Conservation (phyloP, 1,140 invertebrate genomes). For the Phortica variegata region DNA sequence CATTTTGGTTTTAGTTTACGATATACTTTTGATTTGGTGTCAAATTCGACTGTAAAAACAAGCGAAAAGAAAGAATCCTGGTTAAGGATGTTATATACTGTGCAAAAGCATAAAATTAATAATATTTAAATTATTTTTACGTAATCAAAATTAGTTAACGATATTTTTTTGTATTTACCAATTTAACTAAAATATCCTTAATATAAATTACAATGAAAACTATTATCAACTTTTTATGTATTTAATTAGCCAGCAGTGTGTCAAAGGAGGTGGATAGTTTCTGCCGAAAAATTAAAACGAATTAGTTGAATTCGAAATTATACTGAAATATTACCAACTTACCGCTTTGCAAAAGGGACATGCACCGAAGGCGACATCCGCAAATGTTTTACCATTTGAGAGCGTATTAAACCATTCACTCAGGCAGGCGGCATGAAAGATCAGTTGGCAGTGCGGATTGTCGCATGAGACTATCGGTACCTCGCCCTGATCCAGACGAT, state of each 20-base stretch:
- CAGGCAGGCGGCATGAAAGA: constrained; percentile 46
- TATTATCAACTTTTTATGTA: too few relatives aligned
- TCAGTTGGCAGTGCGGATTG: constrained; percentile 38
- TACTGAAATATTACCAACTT: constrained; percentile 3
- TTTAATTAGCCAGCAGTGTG: constrained; percentile 27
- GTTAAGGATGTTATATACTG: too few relatives aligned
- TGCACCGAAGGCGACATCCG: constrained; percentile 39
- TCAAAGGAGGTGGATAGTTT: constrained; percentile 51
- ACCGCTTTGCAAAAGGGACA: constrained; percentile 55
- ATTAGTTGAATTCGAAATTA: constrained; percentile 1
- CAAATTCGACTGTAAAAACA: too few relatives aligned
- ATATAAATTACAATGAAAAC: too few relatives aligned
- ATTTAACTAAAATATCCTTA: too few relatives aligned
- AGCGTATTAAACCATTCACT: constrained; percentile 50
- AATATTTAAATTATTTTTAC: neutral
- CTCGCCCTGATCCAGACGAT: constrained; percentile 36
- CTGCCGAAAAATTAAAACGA: constrained; percentile 19
- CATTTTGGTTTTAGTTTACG: too few relatives aligned
- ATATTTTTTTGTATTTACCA: too few relatives aligned
- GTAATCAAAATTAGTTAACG: neutral
- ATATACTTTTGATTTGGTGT: too few relatives aligned
- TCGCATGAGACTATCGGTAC: constrained; percentile 52
- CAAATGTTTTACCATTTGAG: constrained; percentile 39
- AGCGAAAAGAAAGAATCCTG: too few relatives aligned
- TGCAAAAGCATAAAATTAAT: neutral